Base-by-base conservation (phyloP, 92 coral and sea anemone species). In the Metridium senile region DNA sequence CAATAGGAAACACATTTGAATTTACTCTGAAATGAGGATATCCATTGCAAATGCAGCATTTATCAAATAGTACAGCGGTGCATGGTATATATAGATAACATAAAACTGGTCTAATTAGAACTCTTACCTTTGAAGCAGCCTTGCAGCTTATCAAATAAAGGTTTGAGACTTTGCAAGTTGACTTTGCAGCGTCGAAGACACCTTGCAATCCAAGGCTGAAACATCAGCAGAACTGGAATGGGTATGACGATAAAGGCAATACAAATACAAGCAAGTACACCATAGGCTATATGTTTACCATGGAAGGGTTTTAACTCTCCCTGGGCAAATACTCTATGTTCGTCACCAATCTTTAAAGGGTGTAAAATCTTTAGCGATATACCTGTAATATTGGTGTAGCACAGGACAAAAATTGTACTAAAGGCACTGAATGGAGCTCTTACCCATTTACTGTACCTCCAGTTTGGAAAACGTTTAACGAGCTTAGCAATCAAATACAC, bases 381-480 rank as follows among this genome's bases (percentile, higher is more conserved):
- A 26, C 94, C 74, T 7, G 98, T 91, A 53, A 94, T 91, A 73
- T 90, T 85, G 67, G 98, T 91, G 83, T 94, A 94, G 78, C 94
- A 91, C 13, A 94, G 84, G 46, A 94, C 98, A 71, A 94, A 92
- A 11, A 94, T 83, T 26, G 97, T 94, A 62, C 98, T 91, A 51
- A 90, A 77, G 29, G 98, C 97, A 28, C 97, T 91, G 63, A 88
- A 88, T 11, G 97, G 93, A 20, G 90, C 79, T 68, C 64, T 84
- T 30, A 89, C 93, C 47, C 62, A 71, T 32, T 57, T 57, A 74
- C 89, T 89, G 35, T 87, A 87, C 33, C 92, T 85, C 86, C 91
- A 87, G 82, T 88, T 77, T 18, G 98, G 95, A 57, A 32, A 67
- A 11, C 67, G 17, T 26, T 91, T 78, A 17, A 89, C 93, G 17